phyloP scores from a whole-genome alignment of 2,888 invertebrate species.

The Conchocele bisecta region DNA sequence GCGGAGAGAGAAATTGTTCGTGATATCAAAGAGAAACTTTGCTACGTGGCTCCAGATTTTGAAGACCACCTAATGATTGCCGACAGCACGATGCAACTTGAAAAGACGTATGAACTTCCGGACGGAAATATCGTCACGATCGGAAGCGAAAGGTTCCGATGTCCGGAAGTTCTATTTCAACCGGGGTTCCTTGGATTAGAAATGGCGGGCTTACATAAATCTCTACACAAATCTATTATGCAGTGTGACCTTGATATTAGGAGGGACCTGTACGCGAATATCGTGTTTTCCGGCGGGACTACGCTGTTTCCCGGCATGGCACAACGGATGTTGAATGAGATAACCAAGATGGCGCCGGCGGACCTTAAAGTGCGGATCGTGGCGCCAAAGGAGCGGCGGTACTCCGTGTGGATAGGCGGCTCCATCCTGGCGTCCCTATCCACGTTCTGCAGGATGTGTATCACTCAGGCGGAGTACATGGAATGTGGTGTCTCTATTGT shows the following conservation, averaged over 20 bases:
- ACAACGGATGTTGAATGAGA: constrained; percentile 98
- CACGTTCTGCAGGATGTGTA: too few species aligned
- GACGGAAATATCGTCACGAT: constrained; percentile 81
- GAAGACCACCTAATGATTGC: constrained; percentile 80
- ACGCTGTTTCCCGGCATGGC: constrained; percentile 99
- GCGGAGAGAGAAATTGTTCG: constrained; percentile 93
- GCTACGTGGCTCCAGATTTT: constrained; percentile 79
- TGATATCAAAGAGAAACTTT: constrained; percentile 91
- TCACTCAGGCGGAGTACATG: too few species aligned
- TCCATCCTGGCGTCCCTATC: too few species aligned
- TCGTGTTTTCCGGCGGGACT: constrained; percentile 94
- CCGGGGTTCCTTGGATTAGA: constrained; percentile 80
- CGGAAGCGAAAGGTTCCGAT: constrained; percentile 79
- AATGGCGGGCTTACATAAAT: constrained; percentile 79
- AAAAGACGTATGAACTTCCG: constrained; percentile 80
- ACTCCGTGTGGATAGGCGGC: too few species aligned
- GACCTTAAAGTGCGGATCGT: too few species aligned
- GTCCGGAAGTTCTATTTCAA: constrained; percentile 79
- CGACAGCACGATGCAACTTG: constrained; percentile 72
- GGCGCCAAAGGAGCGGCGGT: too few species aligned
- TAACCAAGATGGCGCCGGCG: constrained; percentile 90
- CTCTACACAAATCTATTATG: constrained; percentile 81
- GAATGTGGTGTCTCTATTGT: too few species aligned
- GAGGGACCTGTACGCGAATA: constrained; percentile 81
- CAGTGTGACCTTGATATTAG: constrained; percentile 80